Conservation (phyloP, 2,113 vertebrate genomes). For the Anolis sagrei region DNA sequence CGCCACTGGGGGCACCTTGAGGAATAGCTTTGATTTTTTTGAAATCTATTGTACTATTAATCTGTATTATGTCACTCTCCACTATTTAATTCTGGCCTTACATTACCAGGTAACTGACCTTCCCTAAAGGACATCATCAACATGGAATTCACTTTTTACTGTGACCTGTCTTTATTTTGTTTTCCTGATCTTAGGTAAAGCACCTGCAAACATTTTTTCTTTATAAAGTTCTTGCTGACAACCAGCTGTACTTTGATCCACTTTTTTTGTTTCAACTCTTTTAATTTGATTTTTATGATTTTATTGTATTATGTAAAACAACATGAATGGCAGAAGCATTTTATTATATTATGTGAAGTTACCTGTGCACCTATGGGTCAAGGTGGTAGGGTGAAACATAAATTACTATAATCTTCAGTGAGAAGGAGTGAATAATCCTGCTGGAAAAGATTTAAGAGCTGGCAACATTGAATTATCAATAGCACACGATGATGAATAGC, state of each 20-base stretch:
- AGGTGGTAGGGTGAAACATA: constrained; percentile 10
- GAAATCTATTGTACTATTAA: background rate
- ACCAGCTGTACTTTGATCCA: background rate
- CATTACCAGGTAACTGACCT: background rate
- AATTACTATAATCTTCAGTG: background rate
- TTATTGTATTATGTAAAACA: constrained; percentile 33
- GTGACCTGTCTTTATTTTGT: background rate
- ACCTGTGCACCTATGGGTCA: constrained; percentile 18
- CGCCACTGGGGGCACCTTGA: too few species aligned
- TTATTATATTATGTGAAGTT: constrained; percentile 32
- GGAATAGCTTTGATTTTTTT: background rate
- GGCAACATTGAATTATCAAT: constrained; percentile 13
- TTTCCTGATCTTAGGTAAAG: background rate
- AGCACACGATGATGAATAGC: background rate
- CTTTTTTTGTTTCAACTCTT: background rate
- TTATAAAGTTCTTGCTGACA: background rate
- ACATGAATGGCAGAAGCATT: constrained; percentile 1
- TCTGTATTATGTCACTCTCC: background rate
- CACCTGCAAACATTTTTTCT: background rate
- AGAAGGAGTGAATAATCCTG: background rate
- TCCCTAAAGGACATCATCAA: background rate
- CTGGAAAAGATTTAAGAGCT: constrained; percentile 16
- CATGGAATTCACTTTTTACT: background rate
- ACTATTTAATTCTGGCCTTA: background rate
- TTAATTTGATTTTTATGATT: constrained; percentile 26